Base-by-base conservation (phyloP, 1,140 invertebrate species). In the Plectrocnemia conspersa region DNA sequence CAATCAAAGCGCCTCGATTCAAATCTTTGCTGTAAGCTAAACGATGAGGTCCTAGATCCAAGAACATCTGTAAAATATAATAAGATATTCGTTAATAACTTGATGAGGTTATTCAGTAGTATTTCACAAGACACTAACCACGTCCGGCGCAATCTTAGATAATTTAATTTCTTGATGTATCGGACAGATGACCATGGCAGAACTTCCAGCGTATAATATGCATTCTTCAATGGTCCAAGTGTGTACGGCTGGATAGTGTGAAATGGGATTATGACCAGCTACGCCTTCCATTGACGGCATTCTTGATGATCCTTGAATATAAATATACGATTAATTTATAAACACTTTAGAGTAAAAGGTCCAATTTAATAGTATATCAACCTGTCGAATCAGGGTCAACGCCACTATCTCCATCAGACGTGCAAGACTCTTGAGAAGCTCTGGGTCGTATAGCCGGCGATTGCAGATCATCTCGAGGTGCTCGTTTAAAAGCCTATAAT, bases 211-310 rank as follows among this genome's bases (percentile, higher is more conserved):
- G 0, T 87, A 83, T 35, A 97, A 74, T 64, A 98, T 95, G 69
- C 94, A 97, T 68, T 97, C 91, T 74, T 99, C 96, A 2, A 98
- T 86, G 77, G 93, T 88, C 89, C 88, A 90, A 3, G 79, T 79
- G 56, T 83, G 86, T 1, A 70, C 77, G 63, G 57, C 23, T 11
- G 42, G 49, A 16, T 27, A 40, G 1, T 24, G 76, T 44, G 59
- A 65, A 59, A 69, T 68, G 9, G 29, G 47, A 23, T 27, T 63
- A 3, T 62, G 1, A 62, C 49, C 45, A 54, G 65, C 61, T 38
- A 65, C 56, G 32, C 88, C 89, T 70, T 92, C 89, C 9, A 89
- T 78, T 0, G 89, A 91, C 5, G 87, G 86, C 67, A 89, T 85
- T 13, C 88, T 80, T 45, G 88, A 91, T 1, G 79, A 84, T 5